Base-by-base conservation (phyloP, 2,888 invertebrate species). In the Xestia xanthographa region DNA sequence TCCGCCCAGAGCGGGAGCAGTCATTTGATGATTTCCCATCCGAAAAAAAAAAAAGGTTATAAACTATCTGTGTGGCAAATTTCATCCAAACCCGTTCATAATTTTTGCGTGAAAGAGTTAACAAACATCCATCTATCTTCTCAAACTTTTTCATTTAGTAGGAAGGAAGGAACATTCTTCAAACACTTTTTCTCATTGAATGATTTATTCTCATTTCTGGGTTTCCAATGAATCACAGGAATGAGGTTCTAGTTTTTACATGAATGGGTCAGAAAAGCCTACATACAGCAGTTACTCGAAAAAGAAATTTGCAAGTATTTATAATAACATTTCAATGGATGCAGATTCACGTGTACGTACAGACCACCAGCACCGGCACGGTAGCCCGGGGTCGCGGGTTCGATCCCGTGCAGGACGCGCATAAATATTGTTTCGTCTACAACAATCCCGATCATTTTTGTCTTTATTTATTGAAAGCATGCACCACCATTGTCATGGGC, bases 361-460 rank as follows among this genome's bases (percentile, higher is more conserved):
- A 92, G 95, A 94, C 95, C 95, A 95, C 95, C 95, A 89, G 87
- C 87, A 87, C 92, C 82, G 93, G 90, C 91, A 94, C 95, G 93
- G 95, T 95, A 95, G 95, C 95, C 88, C 90, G 92, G 88, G 95
- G 95, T 95, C 95, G 91, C 92, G 85, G 91, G 93, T 94, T 95
- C 92, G 92, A 90, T 89, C 89, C 91, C 84, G 83, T 75, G 88
- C 85, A 85, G 80, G 76, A 82, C 84, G 88, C 90, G 91, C 95
- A 95, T 95, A 95, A 95, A 95, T 95, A 94, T 92, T 90, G 91
- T 88, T 88, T 91, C 90, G 90, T 92, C 93, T 93, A 94, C 93
- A 93, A 94, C 92, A 94, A 93, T 93, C 89, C 93, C 88, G 92
- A 91, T 93, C 92, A 94, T 93, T 95, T 94, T 92, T 92, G 92